Conservation (phyloP, 2,113 vertebrate species). For the Embiotoca jacksoni region DNA sequence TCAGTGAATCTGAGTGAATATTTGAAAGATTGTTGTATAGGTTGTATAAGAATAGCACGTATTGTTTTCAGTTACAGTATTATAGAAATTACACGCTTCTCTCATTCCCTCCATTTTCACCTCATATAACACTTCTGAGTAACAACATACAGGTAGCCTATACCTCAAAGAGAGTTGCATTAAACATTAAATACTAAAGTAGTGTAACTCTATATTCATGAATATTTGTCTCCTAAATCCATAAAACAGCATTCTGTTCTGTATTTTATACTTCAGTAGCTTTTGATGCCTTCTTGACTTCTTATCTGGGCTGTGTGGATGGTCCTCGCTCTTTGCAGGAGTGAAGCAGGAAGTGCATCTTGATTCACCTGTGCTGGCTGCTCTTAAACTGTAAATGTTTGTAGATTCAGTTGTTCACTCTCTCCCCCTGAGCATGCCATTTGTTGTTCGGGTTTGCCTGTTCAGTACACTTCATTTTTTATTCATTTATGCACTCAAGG, state of each 20-base stretch:
- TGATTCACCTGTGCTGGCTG: not conserved
- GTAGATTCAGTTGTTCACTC: not conserved
- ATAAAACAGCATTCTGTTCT: too few relatives aligned
- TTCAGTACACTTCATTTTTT: not conserved
- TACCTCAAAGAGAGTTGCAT: constrained; percentile 1
- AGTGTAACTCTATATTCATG: not conserved
- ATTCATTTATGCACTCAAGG: not conserved
- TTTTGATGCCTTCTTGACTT: not conserved
- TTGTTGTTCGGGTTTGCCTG: not conserved
- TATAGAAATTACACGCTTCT: constrained; percentile 6
- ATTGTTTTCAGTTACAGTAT: not conserved
- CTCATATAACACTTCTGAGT: not conserved
- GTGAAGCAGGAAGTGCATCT: too few relatives aligned
- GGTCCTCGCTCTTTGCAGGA: too few relatives aligned
- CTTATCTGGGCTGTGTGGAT: not conserved
- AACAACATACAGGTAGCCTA: not conserved
- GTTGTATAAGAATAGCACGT: not conserved
- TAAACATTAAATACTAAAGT: not conserved
- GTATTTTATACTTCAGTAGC: not conserved
- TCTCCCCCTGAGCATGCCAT: not conserved
- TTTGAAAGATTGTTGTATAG: not conserved
- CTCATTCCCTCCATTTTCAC: not conserved
- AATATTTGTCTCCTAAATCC: too few relatives aligned
- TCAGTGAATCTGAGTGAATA: too few relatives aligned
- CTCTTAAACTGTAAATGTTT: too few relatives aligned